Base-by-base conservation (phyloP, 2,888 invertebrate genomes). In the Drosophila affinis region DNA sequence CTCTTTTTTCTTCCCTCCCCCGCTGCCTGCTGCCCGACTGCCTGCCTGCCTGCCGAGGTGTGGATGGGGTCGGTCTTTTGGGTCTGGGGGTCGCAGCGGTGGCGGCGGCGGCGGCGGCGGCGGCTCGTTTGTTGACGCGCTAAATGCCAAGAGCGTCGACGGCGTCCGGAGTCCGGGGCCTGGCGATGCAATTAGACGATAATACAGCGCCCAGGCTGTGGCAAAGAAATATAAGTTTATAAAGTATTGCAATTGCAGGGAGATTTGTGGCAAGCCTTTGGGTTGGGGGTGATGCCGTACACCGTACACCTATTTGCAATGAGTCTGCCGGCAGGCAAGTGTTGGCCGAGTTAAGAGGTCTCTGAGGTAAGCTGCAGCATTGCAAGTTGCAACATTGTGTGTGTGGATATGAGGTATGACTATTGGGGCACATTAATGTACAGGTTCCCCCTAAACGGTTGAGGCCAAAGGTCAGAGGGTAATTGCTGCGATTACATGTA, bases 81-180 rank as follows among this genome's bases (percentile, higher is more conserved):
- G 55, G 27, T 29, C 9, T 52, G 48, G 46, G 57, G 53, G 59
- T 56, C 60, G 77, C 60, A 57, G 71, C 62, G 58, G 60, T 76
- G 81, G 73, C 79, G 87, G 84, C 83, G 87, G n/a, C n/a, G n/a
- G n/a, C n/a, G n/a, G n/a, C n/a, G n/a, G 73, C 79, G 87, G 87
- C 83, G 87, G 87, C 80, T 85, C 83, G 87, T 85, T 83, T 83
- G 87, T 83, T 83, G 85, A 85, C 83, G 80, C 86, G 87, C 81
- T 78, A 87, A 83, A 87, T 85, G 83, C 83, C 83, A 83, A 59
- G 64, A 83, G 87, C 83, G 67, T 68, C 53, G 58, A 53, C 64
- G 63, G 39, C 7, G 39, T n/a, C 39, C 62, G 62, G 34, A 14
- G 5, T 34, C 34, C 14, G 34, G 24, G 3, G 24, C 39, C 62